Conservation (phyloP, 2,888 invertebrate species). For the Parelbella ahira region DNA sequence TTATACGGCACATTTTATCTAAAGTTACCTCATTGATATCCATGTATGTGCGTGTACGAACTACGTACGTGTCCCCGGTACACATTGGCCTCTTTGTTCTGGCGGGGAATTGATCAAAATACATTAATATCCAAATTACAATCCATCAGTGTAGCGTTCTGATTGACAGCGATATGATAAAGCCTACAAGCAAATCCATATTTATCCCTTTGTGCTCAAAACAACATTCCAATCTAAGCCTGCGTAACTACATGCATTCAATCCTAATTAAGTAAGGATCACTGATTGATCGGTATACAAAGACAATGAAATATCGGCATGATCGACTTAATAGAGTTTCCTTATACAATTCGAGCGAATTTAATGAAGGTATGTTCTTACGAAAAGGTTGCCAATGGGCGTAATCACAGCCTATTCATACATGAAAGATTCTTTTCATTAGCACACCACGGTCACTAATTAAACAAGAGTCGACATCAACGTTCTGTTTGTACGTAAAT, state of each 20-base stretch:
- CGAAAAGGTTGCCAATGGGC: not conserved
- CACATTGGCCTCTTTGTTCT: slow-evolving; percentile 7
- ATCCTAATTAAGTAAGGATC: not conserved
- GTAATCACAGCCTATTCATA: slow-evolving; percentile 17
- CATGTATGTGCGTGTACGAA: slow-evolving; percentile 37
- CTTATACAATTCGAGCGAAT: no score
- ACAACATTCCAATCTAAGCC: not conserved
- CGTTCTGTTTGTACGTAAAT: slow-evolving; percentile 2
- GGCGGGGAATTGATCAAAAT: slow-evolving; percentile 9
- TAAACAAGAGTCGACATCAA: slow-evolving; percentile 8
- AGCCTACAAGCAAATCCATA: slow-evolving; percentile 7
- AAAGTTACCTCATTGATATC: no score
- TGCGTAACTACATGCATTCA: not conserved
- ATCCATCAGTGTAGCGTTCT: slow-evolving; percentile 10
- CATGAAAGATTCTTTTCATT: slow-evolving; percentile 13
- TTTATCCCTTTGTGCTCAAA: slow-evolving; percentile 8
- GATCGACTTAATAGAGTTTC: no score
- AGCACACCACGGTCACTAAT: not conserved
- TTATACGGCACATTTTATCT: no score
- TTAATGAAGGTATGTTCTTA: not conserved
- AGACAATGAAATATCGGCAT: no score
- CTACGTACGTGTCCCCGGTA: no score
- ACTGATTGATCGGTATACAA: not conserved
- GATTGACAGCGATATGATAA: slow-evolving; percentile 7
- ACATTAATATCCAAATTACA: slow-evolving; percentile 4